Percentiles rank a stretch among this genome's conserved stretches.
Conservation (phyloP, 2,888 invertebrate genomes). For the Bibio marci region DNA sequence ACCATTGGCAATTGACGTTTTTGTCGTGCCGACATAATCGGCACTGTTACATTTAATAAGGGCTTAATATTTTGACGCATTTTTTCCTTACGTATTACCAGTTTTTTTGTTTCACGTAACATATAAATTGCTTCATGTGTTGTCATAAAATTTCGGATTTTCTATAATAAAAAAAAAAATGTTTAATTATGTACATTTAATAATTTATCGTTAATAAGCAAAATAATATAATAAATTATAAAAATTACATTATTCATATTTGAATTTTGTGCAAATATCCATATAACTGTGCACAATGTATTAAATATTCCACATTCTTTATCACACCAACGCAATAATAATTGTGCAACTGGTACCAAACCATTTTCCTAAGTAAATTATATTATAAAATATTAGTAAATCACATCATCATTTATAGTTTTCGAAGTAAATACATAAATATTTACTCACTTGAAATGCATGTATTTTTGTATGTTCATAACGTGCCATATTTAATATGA, state of each 20-base stretch:
- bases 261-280: slow-evolving; percentile 37
- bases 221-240: too few relatives aligned
- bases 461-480: slow-evolving; percentile 40
- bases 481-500: slow-evolving; percentile 49
- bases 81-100: slow-evolving; percentile 28
- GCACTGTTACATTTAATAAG: not conserved
- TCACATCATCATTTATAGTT: too few relatives aligned
- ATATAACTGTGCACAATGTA: slow-evolving; percentile 44
- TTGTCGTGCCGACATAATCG: not conserved
- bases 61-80: slow-evolving; percentile 26
- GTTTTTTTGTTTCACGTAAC: slow-evolving; percentile 27
- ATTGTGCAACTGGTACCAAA: slow-evolving; percentile 40
- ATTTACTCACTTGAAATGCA: slow-evolving; percentile 36
- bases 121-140: slow-evolving; percentile 25
- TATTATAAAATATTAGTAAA: not conserved
- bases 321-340: slow-evolving; percentile 48
- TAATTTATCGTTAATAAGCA: too few relatives aligned
- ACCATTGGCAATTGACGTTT: slow-evolving; percentile 18
- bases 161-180: slow-evolving; percentile 14
- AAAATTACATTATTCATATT: slow-evolving; percentile 20
- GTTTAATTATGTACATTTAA: not conserved
- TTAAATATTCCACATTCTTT: slow-evolving; percentile 46
- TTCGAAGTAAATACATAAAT: not conserved
- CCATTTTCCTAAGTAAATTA: slow-evolving; percentile 32
- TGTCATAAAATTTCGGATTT: slow-evolving; percentile 26